These are phyloP conservation scores for Phyto melanocephala DNA, from an alignment of 2,888 invertebrate genomes.

Conservation along the genomic window DNA sequence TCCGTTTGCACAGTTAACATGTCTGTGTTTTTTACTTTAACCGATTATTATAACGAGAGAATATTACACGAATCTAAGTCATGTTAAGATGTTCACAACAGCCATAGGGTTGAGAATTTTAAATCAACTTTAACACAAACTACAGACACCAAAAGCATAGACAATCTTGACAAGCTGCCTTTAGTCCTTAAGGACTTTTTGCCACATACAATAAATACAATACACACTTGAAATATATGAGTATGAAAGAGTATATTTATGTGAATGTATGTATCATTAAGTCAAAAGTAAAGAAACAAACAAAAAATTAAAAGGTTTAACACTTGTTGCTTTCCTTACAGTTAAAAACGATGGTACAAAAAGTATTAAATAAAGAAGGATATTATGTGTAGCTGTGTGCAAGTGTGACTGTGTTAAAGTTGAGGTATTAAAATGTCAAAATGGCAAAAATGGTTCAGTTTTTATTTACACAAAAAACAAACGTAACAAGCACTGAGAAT, in stretches of 20 bases:
- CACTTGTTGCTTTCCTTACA: conserved; percentile 57
- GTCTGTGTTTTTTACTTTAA: conserved; percentile 17
- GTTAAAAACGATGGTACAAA: not conserved
- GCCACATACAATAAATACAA: conserved; percentile 21
- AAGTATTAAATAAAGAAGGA: conserved; percentile 36
- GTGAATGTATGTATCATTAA: not conserved
- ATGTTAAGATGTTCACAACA: conserved; percentile 37
- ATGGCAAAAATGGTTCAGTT: conserved; percentile 60
- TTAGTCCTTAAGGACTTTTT: conserved; percentile 71
- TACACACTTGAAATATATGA: not conserved
- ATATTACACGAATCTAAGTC: conserved; percentile 39
- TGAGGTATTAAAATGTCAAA: conserved; percentile 62
- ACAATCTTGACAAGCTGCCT: conserved; percentile 72
- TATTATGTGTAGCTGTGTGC: not conserved
- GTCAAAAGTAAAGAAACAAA: not conserved
- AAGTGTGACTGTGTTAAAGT: conserved; percentile 39
- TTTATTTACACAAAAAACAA: not conserved
- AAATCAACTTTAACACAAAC: conserved; percentile 57
- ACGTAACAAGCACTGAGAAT: conserved; percentile 34
- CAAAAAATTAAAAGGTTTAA: conserved; percentile 35
- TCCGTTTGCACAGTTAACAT: not conserved
- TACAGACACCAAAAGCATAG: conserved; percentile 44
- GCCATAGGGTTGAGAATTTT: conserved; percentile 48
- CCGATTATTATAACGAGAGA: conserved; percentile 42
- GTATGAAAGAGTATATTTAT: not conserved